Percentiles rank a stretch among this genome's conserved stretches.
These are phyloP conservation scores for Perognathus longimembris DNA, from an alignment of 2,113 vertebrate species.

Conservation along the genomic window DNA sequence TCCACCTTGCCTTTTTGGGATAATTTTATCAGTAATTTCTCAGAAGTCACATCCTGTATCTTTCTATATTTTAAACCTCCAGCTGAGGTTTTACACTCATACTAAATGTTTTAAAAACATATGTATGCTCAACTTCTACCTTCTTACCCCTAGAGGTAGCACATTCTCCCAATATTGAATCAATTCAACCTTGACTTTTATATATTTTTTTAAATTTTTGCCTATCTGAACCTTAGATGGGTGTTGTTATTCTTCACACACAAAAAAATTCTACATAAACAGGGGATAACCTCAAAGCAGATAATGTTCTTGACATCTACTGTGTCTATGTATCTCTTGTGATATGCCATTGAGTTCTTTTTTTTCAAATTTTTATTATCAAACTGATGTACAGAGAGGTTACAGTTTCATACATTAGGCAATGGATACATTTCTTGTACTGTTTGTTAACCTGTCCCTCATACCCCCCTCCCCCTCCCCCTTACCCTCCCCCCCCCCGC, in stretches of 20 bases:
- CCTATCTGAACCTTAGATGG: neutral
- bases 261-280: neutral
- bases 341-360: neutral
- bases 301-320: neutral
- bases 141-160: neutral
- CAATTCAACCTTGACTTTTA: constrained; percentile 40
- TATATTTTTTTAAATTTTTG: neutral
- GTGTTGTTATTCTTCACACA: neutral
- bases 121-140: neutral
- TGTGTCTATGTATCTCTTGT: neutral
- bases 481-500: too few species aligned
- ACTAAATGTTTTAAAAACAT: neutral
- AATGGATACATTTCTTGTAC: too few species aligned
- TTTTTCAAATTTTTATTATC: too few species aligned
- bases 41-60: neutral
- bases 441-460: too few species aligned
- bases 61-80: neutral
- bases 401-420: too few species aligned
- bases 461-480: too few species aligned
- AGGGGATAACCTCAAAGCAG: neutral
- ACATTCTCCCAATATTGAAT: constrained; percentile 33
- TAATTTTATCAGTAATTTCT: constrained; percentile 25
- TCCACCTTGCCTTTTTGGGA: neutral
- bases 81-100: neutral
- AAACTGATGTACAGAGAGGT: too few species aligned